phyloP scores from a whole-genome alignment of 1,140 invertebrate species.

The Drosophila melanogaster region Release_6_plus_ISO1_MT NT_033779.5:1232001-1232500 shows the following conservation, averaged over 20 bases:
- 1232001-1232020: constrained; percentile 55
- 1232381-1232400: constrained; percentile 41
- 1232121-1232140: constrained; percentile 35
- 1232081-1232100: constrained; percentile 64
- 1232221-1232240: constrained; percentile 78
- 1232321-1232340: constrained; percentile 17
- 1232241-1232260: constrained; percentile 43
- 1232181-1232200: constrained; percentile 69
- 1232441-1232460: constrained; percentile 84
- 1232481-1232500: constrained; percentile 12
- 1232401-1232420: constrained; percentile 37
- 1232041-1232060: constrained; percentile 52
- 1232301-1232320: constrained; percentile 2
- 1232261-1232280: background rate
- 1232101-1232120: constrained; percentile 35
- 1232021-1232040: constrained; percentile 69
- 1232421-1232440: constrained; percentile 75
- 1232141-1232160: constrained; percentile 81
- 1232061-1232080: constrained; percentile 81
- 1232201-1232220: constrained; percentile 70
- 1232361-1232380: constrained; percentile 74
- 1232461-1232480: constrained; percentile 79
- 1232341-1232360: constrained; percentile 53
- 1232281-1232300: background rate
- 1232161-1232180: constrained; percentile 69